Conservation (phyloP, 2,797 vertebrate species). For the Tauraco hartlaubi region DNA sequence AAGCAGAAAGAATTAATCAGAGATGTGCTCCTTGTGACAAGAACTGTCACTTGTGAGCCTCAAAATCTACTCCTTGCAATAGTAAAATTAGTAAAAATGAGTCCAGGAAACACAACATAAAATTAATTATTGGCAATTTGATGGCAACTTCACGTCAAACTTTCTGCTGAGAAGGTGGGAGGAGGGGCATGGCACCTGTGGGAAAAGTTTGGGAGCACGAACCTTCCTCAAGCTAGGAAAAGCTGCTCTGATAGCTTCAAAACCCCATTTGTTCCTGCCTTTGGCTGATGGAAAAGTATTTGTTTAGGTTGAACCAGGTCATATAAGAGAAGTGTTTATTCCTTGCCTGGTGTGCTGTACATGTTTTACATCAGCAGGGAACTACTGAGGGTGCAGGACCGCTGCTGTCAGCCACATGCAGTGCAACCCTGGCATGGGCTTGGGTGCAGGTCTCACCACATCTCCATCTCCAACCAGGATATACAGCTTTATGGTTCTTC, state of each 20-base stretch:
- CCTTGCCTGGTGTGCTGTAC: background rate
- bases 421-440: background rate
- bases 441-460: background rate
- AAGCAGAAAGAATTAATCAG: slow-evolving; percentile 53
- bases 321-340: background rate
- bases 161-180: background rate
- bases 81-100: slow-evolving; percentile 16
- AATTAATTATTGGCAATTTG: slow-evolving; percentile 5
- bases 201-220: background rate
- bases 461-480: rapidly evolving
- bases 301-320: background rate
- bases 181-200: background rate
- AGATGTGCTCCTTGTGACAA: slow-evolving; percentile 46
- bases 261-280: background rate
- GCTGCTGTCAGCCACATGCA: rapidly evolving
- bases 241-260: background rate
- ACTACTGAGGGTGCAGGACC: rapidly evolving
- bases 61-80: background rate
- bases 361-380: background rate
- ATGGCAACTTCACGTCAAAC: background rate
- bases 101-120: background rate
- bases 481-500: background rate
- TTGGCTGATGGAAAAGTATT: background rate
- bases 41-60: slow-evolving; percentile 27
- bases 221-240: background rate